Percentiles rank a stretch among this genome's conserved stretches.
These are phyloP conservation scores for Didymodactylos carnosus DNA, from an alignment of 2,888 invertebrate species.

Conservation along the genomic window DNA sequence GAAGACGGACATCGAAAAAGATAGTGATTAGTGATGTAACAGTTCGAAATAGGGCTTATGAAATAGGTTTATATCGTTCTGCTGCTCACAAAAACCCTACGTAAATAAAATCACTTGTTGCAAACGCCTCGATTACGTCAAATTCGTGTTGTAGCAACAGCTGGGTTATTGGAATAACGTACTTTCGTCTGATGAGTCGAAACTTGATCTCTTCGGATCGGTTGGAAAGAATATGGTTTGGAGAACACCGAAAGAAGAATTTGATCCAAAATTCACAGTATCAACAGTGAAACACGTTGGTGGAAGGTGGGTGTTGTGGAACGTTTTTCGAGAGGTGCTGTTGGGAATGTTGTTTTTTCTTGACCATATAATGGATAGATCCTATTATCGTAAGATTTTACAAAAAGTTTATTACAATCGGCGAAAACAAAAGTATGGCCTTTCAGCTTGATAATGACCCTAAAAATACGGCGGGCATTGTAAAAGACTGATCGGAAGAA, in stretches of 20 bases:
- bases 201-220: not conserved
- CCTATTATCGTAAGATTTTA: not conserved
- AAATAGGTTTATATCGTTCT: not conserved
- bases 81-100: not conserved
- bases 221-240: not conserved
- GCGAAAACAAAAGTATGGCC: not conserved
- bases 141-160: no score
- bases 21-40: not conserved
- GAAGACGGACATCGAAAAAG: not conserved
- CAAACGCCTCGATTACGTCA: not conserved
- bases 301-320: not conserved
- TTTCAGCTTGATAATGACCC: not conserved
- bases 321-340: constrained; percentile 8
- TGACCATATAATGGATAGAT: constrained; percentile 9
- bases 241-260: not conserved
- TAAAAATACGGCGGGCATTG: not conserved
- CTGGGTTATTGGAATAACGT: no score
- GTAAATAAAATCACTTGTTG: not conserved
- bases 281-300: not conserved
- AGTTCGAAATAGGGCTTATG: not conserved
- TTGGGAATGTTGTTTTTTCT: constrained; percentile 13
- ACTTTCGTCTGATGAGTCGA: not conserved
- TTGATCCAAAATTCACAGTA: not conserved
- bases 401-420: not conserved
- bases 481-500: not conserved